Percentiles rank a stretch among this genome's conserved stretches.
phyloP scores from a whole-genome alignment of 2,113 vertebrate genomes.

The Pampusana beccarii region DNA sequence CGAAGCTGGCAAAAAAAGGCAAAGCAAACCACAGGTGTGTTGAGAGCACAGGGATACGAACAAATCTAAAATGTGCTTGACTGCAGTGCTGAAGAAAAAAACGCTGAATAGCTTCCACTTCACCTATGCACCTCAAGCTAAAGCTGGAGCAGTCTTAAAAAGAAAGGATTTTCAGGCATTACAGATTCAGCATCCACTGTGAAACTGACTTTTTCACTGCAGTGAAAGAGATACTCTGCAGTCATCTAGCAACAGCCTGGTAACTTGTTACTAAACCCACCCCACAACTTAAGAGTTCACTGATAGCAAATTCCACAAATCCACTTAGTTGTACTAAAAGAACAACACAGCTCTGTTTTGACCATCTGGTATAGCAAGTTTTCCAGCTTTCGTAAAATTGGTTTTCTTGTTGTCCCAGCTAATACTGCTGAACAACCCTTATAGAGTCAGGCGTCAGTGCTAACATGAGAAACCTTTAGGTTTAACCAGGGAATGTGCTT shows the following conservation, averaged over 20 bases:
- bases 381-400: neutral
- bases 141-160: neutral
- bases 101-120: neutral
- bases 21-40: neutral
- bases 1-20: neutral
- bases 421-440: neutral
- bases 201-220: neutral
- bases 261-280: neutral
- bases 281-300: neutral
- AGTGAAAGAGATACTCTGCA: neutral
- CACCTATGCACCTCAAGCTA: neutral
- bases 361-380: neutral
- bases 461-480: accelerated
- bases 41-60: neutral
- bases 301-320: neutral
- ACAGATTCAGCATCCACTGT: neutral
- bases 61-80: neutral
- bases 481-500: neutral
- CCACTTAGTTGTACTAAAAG: neutral
- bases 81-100: neutral
- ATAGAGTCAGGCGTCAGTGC: neutral
- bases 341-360: neutral
- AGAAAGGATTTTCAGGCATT: neutral
- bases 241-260: neutral
- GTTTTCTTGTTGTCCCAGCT: neutral